Percentiles rank a stretch among this genome's conserved stretches.
Conservation (phyloP, 2,797 vertebrate species). For the Tamandua tetradactyla region DNA sequence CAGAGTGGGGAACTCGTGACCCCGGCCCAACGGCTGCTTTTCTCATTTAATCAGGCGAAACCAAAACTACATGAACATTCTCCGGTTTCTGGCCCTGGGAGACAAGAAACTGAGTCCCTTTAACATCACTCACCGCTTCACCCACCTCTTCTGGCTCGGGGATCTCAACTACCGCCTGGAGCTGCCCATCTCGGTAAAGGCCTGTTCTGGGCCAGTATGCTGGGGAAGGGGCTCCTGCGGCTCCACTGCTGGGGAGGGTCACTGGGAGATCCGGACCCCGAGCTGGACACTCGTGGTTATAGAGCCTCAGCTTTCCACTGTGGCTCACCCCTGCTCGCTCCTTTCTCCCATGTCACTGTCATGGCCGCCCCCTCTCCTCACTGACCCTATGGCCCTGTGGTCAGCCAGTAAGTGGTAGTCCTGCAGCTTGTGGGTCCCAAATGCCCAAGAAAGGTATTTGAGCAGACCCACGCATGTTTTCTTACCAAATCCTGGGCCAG, state of each 20-base stretch:
- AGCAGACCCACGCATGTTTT: background rate
- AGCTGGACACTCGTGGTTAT: rapidly evolving
- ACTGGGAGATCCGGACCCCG: rapidly evolving
- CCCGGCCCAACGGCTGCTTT: background rate
- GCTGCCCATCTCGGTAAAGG: constrained; percentile 89
- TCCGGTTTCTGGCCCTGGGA: constrained; percentile 95
- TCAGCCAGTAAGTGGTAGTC: background rate
- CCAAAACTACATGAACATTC: constrained; percentile 96
- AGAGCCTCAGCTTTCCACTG: background rate
- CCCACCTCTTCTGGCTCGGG: constrained; percentile 98
- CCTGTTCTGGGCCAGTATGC: background rate
- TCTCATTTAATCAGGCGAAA: constrained; percentile 91
- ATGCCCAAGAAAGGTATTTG: background rate
- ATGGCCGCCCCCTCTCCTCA: background rate
- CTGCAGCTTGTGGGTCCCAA: too few species aligned
- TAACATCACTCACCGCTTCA: constrained; percentile 96
- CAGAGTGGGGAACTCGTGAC: rapidly evolving
- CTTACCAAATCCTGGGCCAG: background rate
- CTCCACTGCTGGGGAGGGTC: background rate
- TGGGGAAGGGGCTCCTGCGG: background rate
- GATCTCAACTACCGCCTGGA: constrained; percentile 98
- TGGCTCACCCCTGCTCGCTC: background rate
- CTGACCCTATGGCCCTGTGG: background rate
- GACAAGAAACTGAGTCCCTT: constrained; percentile 97
- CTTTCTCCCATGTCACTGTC: background rate